These are phyloP conservation scores for Ramphastos sulfuratus DNA, from an alignment of 2,113 vertebrate species.

Conservation along the genomic window DNA sequence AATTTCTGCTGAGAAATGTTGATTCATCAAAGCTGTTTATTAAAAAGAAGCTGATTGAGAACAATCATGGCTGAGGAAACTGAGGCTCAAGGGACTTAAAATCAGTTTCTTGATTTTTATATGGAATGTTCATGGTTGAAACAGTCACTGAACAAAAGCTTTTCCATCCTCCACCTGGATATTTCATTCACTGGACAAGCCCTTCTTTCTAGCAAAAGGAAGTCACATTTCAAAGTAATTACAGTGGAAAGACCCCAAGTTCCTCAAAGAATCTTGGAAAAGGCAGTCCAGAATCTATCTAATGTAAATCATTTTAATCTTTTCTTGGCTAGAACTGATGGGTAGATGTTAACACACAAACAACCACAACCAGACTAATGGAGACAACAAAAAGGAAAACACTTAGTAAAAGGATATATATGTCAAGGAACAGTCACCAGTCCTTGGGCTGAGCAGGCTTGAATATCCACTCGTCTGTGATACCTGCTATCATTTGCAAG, in stretches of 20 bases:
- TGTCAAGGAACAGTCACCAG: neutral
- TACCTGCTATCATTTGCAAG: neutral
- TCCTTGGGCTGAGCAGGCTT: neutral
- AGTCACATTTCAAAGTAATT: constrained; percentile 68
- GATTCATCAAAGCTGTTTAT: constrained; percentile 4
- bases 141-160: constrained; percentile 15
- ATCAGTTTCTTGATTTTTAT: neutral
- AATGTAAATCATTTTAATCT: neutral
- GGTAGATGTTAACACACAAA: neutral
- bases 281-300: constrained; percentile 23
- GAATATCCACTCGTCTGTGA: neutral
- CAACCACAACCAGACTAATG: neutral
- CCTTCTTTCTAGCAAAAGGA: constrained; percentile 64
- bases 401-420: neutral
- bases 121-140: constrained; percentile 1
- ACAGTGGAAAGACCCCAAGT: constrained; percentile 29
- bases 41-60: neutral
- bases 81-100: constrained; percentile 41
- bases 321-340: neutral
- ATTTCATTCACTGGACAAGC: constrained; percentile 39
- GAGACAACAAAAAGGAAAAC: neutral
- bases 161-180: constrained; percentile 46
- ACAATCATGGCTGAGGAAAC: constrained; percentile 36
- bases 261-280: neutral
- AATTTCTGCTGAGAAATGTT: neutral